phyloP scores from a whole-genome alignment of 2,113 vertebrate species.

The Cygnus atratus region DNA sequence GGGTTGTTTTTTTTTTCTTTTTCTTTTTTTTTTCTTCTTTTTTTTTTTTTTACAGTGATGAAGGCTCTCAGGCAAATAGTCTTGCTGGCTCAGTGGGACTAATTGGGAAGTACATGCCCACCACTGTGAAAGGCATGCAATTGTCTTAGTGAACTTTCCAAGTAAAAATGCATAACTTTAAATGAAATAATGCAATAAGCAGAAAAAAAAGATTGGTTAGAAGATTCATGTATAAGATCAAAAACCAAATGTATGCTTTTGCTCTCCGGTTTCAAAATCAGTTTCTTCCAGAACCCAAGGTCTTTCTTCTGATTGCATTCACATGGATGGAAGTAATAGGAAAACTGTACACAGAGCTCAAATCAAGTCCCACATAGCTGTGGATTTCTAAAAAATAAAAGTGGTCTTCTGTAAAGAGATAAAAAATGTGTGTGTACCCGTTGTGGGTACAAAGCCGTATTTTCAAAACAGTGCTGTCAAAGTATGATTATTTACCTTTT shows the following conservation, averaged over 20 bases:
- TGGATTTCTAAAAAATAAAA: neutral
- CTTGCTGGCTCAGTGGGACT: constrained; percentile 36
- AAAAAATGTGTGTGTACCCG: neutral
- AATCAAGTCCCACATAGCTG: neutral
- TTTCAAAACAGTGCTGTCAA: neutral
- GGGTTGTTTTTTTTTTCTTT: too few species aligned
- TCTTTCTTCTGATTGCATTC: neutral
- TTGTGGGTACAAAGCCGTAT: neutral
- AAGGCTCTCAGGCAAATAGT: constrained; percentile 31
- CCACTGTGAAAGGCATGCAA: neutral
- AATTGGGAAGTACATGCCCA: constrained; percentile 26
- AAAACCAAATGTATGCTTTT: neutral
- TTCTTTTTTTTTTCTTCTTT: too few species aligned
- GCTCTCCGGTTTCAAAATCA: neutral
- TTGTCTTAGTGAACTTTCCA: constrained; percentile 39
- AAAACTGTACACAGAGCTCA: neutral
- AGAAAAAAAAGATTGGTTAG: neutral
- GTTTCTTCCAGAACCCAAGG: neutral
- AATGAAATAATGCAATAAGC: neutral
- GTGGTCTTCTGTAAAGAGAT: neutral
- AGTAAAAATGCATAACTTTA: neutral
- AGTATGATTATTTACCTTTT: neutral
- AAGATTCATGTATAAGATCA: neutral
- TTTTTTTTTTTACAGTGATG: neutral
- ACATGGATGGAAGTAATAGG: neutral